Base-by-base conservation (phyloP, 1,140 invertebrate genomes). In the Sinonovacula constricta region DNA sequence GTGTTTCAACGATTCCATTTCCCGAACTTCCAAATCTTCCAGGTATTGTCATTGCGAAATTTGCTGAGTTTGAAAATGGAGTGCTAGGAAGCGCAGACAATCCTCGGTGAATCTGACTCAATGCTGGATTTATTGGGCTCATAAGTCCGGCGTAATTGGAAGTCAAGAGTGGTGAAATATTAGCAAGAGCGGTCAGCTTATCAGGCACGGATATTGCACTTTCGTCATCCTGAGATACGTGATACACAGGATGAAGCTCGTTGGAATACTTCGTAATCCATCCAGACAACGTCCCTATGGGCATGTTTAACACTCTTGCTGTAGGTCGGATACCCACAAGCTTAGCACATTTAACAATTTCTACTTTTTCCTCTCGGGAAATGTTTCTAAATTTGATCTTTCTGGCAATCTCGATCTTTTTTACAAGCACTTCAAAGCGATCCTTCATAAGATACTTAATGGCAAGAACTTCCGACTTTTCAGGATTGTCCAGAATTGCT, bases 261-360 rank as follows among this genome's bases (percentile, higher is more conserved):
- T 67, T 59, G 18, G 34, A 60, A 30, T 77, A 77, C 24, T 77
- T 77, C 14, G 74, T 28, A 60, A 77, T 77, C 74, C 74, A 77
- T 15, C 74, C 74, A 12, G 74, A 77, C 24, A 77, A 34, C 7
- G 74, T 77, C 28, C 74, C 74, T 49, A 77, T 62, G 3, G 74
- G 74, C 56, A 77, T 60, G n/a, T 53, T 39, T 18, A 77, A 69
- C 14, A 77, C 74, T 49, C 74, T 26, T 3, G 74, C 74, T 28
- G 74, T 77, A 10, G 74, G 74, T 3, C 74, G 65, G 12, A 77
- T 77, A 31, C 74, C 74, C 1, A 77, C 65, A n/a, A 77, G 30
- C 22, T 77, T 77, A 0, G 74, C 49, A 45, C 74, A 77, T 31
- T 77, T 77, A 22, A 77, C 74, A 62, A 77, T 57, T 31, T 77